Evolutionary conservation across 2,888 invertebrate genomes (phyloP).

Genomic region (Hemaris fuciformis): DNA sequence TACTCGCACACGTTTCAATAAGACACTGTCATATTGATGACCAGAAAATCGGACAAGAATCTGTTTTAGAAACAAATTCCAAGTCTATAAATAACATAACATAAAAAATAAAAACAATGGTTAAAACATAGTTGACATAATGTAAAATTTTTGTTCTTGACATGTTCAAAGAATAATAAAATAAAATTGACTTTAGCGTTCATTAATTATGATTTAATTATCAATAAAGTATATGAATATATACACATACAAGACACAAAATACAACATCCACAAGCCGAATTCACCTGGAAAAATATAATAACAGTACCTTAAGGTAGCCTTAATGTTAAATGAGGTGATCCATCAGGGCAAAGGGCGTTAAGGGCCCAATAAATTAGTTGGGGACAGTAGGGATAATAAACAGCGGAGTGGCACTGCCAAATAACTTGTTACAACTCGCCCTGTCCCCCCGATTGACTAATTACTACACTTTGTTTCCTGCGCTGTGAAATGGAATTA

Average conservation of each 20-base stretch:
- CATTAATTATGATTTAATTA: too few species aligned
- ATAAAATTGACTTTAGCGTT: too few species aligned
- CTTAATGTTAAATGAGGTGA: slow-evolving; percentile 79
- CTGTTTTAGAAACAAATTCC: too few species aligned
- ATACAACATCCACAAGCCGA: neutral
- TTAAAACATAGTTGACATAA: too few species aligned
- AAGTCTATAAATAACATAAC: too few species aligned
- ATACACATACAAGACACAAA: neutral
- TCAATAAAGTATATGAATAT: too few species aligned
- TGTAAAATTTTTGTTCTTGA: too few species aligned
- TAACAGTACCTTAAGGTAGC: slow-evolving; percentile 39
- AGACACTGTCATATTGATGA: too few species aligned
- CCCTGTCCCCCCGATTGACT: slow-evolving; percentile 71
- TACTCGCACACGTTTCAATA: too few species aligned
- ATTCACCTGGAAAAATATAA: slow-evolving; percentile 4
- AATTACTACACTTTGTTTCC: slow-evolving; percentile 71
- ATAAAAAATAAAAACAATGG: too few species aligned
- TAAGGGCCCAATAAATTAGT: slow-evolving; percentile 76
- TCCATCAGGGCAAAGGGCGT: slow-evolving; percentile 72
- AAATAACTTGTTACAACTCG: slow-evolving; percentile 73
- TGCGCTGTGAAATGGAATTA: slow-evolving; percentile 27
- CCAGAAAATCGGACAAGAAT: too few species aligned
- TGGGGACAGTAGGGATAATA: slow-evolving; percentile 77
- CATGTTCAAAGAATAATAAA: too few species aligned
- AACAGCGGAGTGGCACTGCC: slow-evolving; percentile 71